Evolutionary conservation across 2,797 vertebrate species (phyloP).

Genomic region (Cynodonichthys magdalenae): DNA sequence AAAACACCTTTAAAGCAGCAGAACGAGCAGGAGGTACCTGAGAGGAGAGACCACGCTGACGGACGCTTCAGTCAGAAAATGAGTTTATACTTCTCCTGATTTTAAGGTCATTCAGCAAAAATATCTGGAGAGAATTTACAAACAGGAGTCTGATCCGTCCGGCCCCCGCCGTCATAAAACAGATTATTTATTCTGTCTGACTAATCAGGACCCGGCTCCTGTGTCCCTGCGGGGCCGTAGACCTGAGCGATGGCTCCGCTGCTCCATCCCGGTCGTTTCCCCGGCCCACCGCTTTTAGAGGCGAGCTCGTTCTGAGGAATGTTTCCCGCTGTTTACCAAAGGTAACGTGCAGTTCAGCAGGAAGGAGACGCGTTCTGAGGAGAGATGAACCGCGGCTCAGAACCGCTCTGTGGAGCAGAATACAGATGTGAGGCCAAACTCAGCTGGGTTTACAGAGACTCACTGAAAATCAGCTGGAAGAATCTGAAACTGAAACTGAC

Average conservation of each 20-base stretch:
- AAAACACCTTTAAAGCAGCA: conserved; percentile 14
- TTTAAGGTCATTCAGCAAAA: conserved; percentile 69
- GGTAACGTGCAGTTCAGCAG: conserved; percentile 76
- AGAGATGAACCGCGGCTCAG: conserved; percentile 63
- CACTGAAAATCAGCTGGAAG: too few species aligned
- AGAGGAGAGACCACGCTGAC: conserved; percentile 54
- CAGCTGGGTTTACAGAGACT: too few species aligned
- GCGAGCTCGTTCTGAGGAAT: conserved; percentile 59
- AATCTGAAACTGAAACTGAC: too few species aligned
- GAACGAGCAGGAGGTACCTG: conserved; percentile 47
- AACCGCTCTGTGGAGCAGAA: conserved; percentile 58
- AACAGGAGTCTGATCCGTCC: conserved; percentile 54
- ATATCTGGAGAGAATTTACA: conserved; percentile 68
- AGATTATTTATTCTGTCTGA: conserved; percentile 69
- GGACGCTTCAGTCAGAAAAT: conserved; percentile 62
- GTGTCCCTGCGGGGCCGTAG: conserved; percentile 61
- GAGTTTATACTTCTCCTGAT: conserved; percentile 67
- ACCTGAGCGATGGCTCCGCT: conserved; percentile 53
- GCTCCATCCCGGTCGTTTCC: conserved; percentile 44
- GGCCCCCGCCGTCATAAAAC: conserved; percentile 40
- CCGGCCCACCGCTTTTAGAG: conserved; percentile 56
- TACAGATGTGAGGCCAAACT: too few species aligned
- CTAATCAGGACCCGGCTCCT: conserved; percentile 58
- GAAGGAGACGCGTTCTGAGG: conserved; percentile 64
- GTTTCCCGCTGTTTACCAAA: conserved; percentile 70